Evolutionary conservation across 35 echinoderm and acorn worm genomes (phyloP).

Genomic region (Anneissia japonica): DNA sequence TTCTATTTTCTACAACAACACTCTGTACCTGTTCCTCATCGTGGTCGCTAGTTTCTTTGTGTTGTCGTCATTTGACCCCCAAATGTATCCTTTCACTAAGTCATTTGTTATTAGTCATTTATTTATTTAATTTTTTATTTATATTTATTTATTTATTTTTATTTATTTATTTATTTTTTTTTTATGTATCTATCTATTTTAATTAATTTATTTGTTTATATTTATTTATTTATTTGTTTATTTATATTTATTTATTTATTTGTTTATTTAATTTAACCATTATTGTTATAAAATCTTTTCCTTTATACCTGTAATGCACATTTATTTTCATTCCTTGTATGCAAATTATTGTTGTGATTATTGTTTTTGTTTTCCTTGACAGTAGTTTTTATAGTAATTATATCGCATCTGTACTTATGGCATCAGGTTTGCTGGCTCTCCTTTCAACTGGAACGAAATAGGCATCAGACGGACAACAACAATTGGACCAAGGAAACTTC

Average conservation of each 20-base stretch:
- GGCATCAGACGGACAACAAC: neutral
- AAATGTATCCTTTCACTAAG: slow-evolving; percentile 95
- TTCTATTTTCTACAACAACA: slow-evolving; percentile 99
- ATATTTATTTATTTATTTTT: neutral
- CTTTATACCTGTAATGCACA: too few relatives aligned
- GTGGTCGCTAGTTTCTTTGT: slow-evolving; percentile 71
- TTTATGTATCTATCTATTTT: neutral
- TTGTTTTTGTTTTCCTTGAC: slow-evolving; percentile 9
- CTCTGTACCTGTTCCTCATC: slow-evolving; percentile 82
- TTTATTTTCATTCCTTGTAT: too few relatives aligned
- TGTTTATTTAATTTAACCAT: too few relatives aligned
- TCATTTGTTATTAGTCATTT: neutral
- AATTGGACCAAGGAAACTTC: neutral
- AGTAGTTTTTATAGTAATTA: neutral
- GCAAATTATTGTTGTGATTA: too few relatives aligned
- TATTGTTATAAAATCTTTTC: too few relatives aligned
- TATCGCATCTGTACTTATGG: neutral
- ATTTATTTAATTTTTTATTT: neutral
- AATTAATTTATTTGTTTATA: neutral
- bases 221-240: too few relatives aligned
- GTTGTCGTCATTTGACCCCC: slow-evolving; percentile 78
- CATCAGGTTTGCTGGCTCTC: neutral
- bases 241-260: too few relatives aligned
- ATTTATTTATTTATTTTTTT: neutral
- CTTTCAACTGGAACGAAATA: slow-evolving; percentile 22